Conservation (phyloP, 2,797 vertebrate genomes). For the Loris lydekkerianus region DNA sequence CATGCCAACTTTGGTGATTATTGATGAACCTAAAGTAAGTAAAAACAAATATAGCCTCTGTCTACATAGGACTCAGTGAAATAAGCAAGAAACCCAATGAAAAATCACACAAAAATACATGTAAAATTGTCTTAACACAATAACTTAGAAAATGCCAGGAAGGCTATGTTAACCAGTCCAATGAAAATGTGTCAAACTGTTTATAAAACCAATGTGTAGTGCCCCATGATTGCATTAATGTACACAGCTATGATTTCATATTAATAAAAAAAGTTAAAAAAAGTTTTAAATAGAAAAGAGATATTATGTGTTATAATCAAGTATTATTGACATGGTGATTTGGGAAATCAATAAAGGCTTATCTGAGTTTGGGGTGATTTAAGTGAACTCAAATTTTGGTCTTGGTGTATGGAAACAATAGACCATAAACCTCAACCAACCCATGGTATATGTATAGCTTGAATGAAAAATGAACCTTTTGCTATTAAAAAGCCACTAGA, state of each 20-base stretch:
- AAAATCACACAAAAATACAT: not conserved
- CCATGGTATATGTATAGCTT: not conserved
- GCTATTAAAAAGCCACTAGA: not conserved
- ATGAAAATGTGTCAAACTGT: too few relatives aligned
- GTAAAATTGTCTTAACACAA: not conserved
- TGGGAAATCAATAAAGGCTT: not conserved
- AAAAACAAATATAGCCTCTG: not conserved
- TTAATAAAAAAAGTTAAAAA: not conserved
- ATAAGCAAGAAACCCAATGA: not conserved
- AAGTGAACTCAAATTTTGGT: not conserved
- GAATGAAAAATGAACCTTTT: not conserved
- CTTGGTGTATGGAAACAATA: not conserved
- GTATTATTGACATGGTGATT: not conserved
- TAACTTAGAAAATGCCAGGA: too few relatives aligned
- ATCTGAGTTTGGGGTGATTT: constrained; percentile 30
- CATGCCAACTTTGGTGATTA: not conserved
- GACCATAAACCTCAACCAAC: not conserved
- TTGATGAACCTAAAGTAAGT: not conserved
- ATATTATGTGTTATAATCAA: not conserved
- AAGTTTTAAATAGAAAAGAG: not conserved
- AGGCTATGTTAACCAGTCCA: too few relatives aligned
- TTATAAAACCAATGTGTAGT: too few relatives aligned
- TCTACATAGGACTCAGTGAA: not conserved
- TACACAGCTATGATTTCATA: too few relatives aligned
- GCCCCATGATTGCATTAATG: too few relatives aligned